Evolutionary conservation across 2,888 invertebrate species (phyloP).

Genomic region (Hyposoter didymator): DNA sequence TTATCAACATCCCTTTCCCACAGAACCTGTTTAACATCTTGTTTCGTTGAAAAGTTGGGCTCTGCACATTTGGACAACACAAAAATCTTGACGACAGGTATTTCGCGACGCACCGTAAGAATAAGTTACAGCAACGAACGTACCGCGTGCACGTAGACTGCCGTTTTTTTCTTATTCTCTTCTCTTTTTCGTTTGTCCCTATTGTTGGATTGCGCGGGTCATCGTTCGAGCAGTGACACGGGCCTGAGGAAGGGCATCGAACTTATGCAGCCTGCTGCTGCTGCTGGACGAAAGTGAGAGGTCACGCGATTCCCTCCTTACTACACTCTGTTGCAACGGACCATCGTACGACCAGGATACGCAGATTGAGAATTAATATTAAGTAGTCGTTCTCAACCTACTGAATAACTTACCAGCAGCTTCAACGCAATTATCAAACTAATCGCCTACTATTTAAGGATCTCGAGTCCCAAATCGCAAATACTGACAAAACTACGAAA

Average conservation of each 20-base stretch:
- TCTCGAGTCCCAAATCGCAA: too few relatives aligned
- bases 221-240: slow-evolving; percentile 65
- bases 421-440: too few relatives aligned
- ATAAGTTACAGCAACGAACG: background rate
- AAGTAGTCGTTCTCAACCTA: slow-evolving; percentile 31
- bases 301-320: slow-evolving; percentile 69
- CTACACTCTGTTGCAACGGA: slow-evolving; percentile 24
- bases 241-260: slow-evolving; percentile 67
- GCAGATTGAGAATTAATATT: slow-evolving; percentile 66
- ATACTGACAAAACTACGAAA: too few relatives aligned
- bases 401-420: background rate
- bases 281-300: slow-evolving; percentile 67
- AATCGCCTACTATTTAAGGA: too few relatives aligned
- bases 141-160: background rate
- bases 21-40: slow-evolving; percentile 30
- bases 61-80: slow-evolving; percentile 13
- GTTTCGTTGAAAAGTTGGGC: slow-evolving; percentile 39
- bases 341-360: slow-evolving; percentile 64
- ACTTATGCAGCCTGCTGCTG: slow-evolving; percentile 42
- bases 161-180: background rate
- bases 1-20: slow-evolving; percentile 7
- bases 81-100: slow-evolving; percentile 48
- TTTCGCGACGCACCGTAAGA: slow-evolving; percentile 4
- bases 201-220: slow-evolving; percentile 66
- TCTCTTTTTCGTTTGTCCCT: slow-evolving; percentile 53